Evolutionary conservation across 2,113 vertebrate genomes (phyloP).

Genomic region (Genyomyrus donnyi): DNA sequence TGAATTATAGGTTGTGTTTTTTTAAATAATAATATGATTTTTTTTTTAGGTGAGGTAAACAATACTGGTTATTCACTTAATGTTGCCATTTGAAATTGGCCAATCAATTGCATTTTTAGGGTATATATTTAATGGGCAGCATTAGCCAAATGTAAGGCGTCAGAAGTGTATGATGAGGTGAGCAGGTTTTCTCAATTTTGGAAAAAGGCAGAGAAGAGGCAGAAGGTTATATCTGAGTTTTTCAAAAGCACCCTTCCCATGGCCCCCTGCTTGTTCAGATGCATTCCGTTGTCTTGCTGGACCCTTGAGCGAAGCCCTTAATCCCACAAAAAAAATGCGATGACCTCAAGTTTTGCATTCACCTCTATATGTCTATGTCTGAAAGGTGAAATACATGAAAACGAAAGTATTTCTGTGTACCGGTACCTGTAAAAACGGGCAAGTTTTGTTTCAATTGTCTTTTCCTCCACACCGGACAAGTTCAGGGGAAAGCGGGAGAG

Average conservation of each 20-base stretch:
- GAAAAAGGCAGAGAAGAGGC: neutral
- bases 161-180: neutral
- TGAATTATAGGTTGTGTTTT: neutral
- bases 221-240: neutral
- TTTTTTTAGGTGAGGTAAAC: neutral
- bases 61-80: neutral
- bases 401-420: neutral
- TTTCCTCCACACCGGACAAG: conserved; percentile 47
- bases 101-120: neutral
- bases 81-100: neutral
- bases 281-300: neutral
- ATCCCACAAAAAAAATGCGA: neutral
- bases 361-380: neutral
- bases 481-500: conserved; percentile 34
- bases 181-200: neutral
- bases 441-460: conserved; percentile 25
- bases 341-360: neutral
- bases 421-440: neutral
- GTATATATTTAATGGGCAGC: neutral
- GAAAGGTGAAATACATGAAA: neutral
- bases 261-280: neutral
- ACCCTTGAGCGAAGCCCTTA: neutral
- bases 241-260: neutral
- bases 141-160: neutral
- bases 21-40: neutral